These are phyloP conservation scores for Bimastos eiseni DNA, from an alignment of 2,888 invertebrate genomes.

Conservation along the genomic window DNA sequence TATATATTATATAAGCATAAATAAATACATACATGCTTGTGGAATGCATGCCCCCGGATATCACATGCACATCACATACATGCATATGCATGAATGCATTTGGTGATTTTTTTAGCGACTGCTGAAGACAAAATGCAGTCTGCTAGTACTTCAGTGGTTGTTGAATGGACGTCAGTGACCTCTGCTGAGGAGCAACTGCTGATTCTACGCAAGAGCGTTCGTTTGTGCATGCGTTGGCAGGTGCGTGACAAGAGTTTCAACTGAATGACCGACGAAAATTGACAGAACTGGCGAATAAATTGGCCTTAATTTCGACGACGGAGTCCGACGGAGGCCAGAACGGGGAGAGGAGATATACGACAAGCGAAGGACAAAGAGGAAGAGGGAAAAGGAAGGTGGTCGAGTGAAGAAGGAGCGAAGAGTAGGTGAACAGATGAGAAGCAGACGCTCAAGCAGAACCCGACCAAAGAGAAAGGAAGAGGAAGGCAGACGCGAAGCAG, in stretches of 20 bases:
- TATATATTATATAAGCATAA: too few species aligned
- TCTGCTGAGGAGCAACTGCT: too few species aligned
- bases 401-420: not conserved
- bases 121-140: too few species aligned
- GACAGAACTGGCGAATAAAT: not conserved
- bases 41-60: too few species aligned
- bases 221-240: not conserved
- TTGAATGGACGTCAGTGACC: too few species aligned
- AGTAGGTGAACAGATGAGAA: not conserved
- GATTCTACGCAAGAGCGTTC: not conserved
- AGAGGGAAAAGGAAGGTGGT: not conserved
- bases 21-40: too few species aligned
- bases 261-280: not conserved
- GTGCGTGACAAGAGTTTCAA: not conserved
- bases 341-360: not conserved
- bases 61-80: too few species aligned
- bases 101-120: too few species aligned
- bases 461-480: not conserved
- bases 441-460: not conserved
- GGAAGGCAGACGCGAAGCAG: not conserved
- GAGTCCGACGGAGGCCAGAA: not conserved
- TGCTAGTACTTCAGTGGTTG: too few species aligned
- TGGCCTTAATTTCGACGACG: slow-evolving; percentile 16
- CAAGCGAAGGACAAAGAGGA: not conserved
- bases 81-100: too few species aligned